A percentile compares a stretch with the other conserved stretches of the same genome.
These are phyloP conservation scores for Matsumurasca onukii DNA, from an alignment of 1,140 invertebrate genomes.

Conservation along the genomic window DNA sequence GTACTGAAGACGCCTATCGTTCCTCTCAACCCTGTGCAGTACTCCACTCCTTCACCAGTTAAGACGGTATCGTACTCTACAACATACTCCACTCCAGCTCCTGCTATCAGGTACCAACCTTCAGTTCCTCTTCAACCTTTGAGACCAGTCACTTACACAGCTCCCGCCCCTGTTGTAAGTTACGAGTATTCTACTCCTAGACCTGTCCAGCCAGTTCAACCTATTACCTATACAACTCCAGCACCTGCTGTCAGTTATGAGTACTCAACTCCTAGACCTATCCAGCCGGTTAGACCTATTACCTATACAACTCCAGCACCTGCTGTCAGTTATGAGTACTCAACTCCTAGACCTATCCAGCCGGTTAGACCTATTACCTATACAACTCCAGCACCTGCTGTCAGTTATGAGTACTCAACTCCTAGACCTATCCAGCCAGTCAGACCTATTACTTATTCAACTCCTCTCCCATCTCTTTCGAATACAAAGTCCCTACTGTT, in stretches of 20 bases:
- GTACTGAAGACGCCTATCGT: conserved; percentile 34
- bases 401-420: conserved; percentile 31
- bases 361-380: conserved; percentile 37
- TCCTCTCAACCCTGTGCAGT: conserved; percentile 36
- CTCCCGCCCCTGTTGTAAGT: conserved; percentile 31
- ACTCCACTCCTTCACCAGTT: conserved; percentile 29
- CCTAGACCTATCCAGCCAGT: conserved; percentile 26
- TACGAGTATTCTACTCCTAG: conserved; percentile 21
- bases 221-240: conserved; percentile 26
- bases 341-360: conserved; percentile 10
- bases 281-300: conserved; percentile 32
- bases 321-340: conserved; percentile 31
- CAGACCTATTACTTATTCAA: conserved; percentile 30
- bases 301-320: conserved; percentile 31
- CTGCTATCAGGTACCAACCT: conserved; percentile 14
- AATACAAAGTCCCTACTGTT: conserved; percentile 28
- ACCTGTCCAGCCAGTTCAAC: conserved; percentile 30
- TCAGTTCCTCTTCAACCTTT: conserved; percentile 28
- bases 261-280: conserved; percentile 10
- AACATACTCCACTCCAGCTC: conserved; percentile 27
- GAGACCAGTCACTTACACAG: conserved; percentile 26
- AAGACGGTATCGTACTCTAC: neutral
- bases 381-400: conserved; percentile 29
- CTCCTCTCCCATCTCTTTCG: too few species aligned
- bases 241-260: conserved; percentile 32